phyloP scores from a whole-genome alignment of 2,888 invertebrate species.

The Agonopterix alstromeriana region DNA sequence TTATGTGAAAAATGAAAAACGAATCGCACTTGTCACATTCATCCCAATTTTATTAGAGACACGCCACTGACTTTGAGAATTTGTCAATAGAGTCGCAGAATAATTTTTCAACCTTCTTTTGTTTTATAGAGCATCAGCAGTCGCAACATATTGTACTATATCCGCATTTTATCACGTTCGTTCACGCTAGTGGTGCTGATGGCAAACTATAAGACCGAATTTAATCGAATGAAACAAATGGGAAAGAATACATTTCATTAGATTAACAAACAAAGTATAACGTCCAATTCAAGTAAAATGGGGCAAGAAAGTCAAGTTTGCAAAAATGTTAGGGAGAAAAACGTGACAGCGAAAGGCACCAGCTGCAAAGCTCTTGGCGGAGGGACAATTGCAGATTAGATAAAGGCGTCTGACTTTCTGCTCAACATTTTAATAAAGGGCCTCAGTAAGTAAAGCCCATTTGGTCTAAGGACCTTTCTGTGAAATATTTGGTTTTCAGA shows the following conservation, averaged over 20 bases:
- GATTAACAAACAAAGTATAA: neutral
- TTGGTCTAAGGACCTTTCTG: too few species aligned
- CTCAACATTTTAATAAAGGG: slow-evolving; percentile 30
- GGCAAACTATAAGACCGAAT: too few species aligned
- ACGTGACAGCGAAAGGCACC: slow-evolving; percentile 12
- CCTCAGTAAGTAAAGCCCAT: neutral
- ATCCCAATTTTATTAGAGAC: slow-evolving; percentile 42
- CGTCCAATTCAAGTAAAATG: slow-evolving; percentile 8
- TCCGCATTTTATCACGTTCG: too few species aligned
- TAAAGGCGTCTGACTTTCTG: slow-evolving; percentile 27
- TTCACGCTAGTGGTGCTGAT: too few species aligned
- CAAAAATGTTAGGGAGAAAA: slow-evolving; percentile 13
- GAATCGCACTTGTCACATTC: slow-evolving; percentile 64
- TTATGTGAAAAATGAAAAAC: slow-evolving; percentile 70
- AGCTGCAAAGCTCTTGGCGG: slow-evolving; percentile 16
- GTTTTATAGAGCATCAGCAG: too few species aligned
- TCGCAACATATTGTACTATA: too few species aligned
- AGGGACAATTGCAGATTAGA: slow-evolving; percentile 19
- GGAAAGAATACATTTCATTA: too few species aligned
- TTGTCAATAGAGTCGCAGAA: slow-evolving; percentile 27
- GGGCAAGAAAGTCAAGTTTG: slow-evolving; percentile 10
- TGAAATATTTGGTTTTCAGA: neutral
- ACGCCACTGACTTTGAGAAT: slow-evolving; percentile 27
- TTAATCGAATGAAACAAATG: too few species aligned
- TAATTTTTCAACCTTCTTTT: slow-evolving; percentile 10